Evolutionary conservation across 2,888 invertebrate genomes (phyloP).

Genomic region (Unio pictorum): DNA sequence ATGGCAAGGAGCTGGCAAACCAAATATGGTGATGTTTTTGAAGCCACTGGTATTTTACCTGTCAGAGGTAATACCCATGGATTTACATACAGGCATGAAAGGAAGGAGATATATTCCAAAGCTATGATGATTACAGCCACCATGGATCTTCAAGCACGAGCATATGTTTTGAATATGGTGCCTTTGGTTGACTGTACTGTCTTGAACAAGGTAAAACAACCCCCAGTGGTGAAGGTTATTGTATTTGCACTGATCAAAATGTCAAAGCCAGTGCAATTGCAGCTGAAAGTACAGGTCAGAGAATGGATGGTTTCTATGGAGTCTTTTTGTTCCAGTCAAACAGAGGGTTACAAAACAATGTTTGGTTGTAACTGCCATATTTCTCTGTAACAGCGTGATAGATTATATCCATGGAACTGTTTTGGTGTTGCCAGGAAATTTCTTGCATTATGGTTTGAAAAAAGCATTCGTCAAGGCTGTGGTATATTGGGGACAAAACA

Average conservation of each 20-base stretch:
- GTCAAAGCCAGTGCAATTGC: slow-evolving; percentile 1
- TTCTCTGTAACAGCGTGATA: slow-evolving; percentile 15
- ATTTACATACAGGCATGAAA: slow-evolving; percentile 4
- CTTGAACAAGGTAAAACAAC: slow-evolving; percentile 4
- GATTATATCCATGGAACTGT: slow-evolving; percentile 29
- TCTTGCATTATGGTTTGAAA: slow-evolving; percentile 18
- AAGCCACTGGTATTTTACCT: slow-evolving; percentile 20
- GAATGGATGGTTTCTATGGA: slow-evolving; percentile 7
- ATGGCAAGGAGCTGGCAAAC: not conserved
- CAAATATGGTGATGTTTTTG: slow-evolving; percentile 22
- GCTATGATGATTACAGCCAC: slow-evolving; percentile 15
- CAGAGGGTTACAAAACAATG: too few species aligned
- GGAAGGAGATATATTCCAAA: slow-evolving; percentile 3
- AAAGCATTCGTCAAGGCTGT: not conserved
- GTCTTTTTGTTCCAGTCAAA: too few species aligned
- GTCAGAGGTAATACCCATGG: slow-evolving; percentile 6
- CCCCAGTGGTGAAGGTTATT: slow-evolving; percentile 14
- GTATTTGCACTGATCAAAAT: slow-evolving; percentile 9
- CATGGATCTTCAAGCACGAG: slow-evolving; percentile 31
- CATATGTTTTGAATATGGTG: slow-evolving; percentile 21
- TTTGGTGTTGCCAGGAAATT: slow-evolving; percentile 25
- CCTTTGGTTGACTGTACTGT: slow-evolving; percentile 22
- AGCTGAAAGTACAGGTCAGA: slow-evolving; percentile 5
- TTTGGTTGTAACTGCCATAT: slow-evolving; percentile 19
- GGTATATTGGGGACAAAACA: not conserved